Conservation (phyloP, 2,113 vertebrate species). For the Clarias magur region DNA sequence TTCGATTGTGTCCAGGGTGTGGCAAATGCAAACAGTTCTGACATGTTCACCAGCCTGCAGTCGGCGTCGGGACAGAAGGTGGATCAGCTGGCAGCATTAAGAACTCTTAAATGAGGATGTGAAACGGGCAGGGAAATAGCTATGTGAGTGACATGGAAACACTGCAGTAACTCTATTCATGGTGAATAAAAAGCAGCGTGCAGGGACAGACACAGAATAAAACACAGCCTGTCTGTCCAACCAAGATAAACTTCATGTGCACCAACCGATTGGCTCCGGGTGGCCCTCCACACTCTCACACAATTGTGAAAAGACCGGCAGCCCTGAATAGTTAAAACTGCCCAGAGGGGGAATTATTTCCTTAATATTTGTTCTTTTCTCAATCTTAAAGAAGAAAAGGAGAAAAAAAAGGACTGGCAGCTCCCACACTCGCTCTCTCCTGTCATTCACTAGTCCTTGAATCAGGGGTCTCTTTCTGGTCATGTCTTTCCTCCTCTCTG, state of each 20-base stretch:
- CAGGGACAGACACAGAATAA: slow-evolving; percentile 35
- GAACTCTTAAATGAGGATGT: slow-evolving; percentile 32
- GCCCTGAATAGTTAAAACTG: slow-evolving; percentile 35
- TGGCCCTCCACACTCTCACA: slow-evolving; percentile 40
- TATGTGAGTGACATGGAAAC: slow-evolving; percentile 46
- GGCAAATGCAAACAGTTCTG: slow-evolving; percentile 7
- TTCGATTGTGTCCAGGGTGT: slow-evolving; percentile 1
- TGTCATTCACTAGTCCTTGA: slow-evolving; percentile 64
- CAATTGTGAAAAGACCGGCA: slow-evolving; percentile 39
- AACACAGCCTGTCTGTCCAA: slow-evolving; percentile 46
- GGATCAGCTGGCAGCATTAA: slow-evolving; percentile 35
- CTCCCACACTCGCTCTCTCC: slow-evolving; percentile 42
- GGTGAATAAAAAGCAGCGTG: slow-evolving; percentile 41
- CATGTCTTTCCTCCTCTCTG: slow-evolving; percentile 47
- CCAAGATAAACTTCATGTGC: slow-evolving; percentile 51
- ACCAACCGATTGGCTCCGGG: slow-evolving; percentile 45
- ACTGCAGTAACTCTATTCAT: slow-evolving; percentile 28
- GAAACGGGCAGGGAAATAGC: slow-evolving; percentile 35
- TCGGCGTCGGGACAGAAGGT: background rate
- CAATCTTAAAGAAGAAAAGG: slow-evolving; percentile 38
- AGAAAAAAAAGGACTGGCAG: slow-evolving; percentile 25
- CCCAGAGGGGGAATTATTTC: slow-evolving; percentile 48
- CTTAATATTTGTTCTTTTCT: slow-evolving; percentile 50
- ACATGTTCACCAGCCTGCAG: background rate
- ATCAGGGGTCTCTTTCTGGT: slow-evolving; percentile 48